Base-by-base conservation (phyloP, 2,113 vertebrate species). In the Microtus richardsoni region DNA sequence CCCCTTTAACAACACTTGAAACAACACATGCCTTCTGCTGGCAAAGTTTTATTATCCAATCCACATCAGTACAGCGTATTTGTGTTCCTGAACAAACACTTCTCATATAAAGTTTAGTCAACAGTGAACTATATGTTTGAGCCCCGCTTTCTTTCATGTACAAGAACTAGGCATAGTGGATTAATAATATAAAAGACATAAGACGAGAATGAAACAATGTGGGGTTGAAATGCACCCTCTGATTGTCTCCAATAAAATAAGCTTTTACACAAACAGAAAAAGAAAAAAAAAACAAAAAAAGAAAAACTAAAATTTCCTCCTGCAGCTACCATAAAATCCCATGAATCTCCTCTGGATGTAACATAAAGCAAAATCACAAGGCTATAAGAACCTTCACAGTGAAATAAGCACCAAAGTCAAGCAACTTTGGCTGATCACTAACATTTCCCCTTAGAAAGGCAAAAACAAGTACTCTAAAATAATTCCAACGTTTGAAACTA, bases 321-420 rank as follows among this genome's bases (percentile, higher is more conserved):
- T 78, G n/a, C 91, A 96, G 96, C n/a, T 95, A 95, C 13, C 73
- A 94, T 26, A 73, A 94, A 95, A 97, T 82, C 88, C 22, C 58
- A 73, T 94, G 44, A 91, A 36, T 75, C 70, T 86, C 66, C 89
- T 28, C 14, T 93, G 44, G 71, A n/a, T 75, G 39, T 80, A 3
- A 93, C 14, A 74, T 91, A 91, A 92, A 93, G 89, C 95, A 91
- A 92, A 96, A 95, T 91, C 28, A 92, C 0, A 94, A 47, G 21
- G 8, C 64, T 91, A 75, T 78, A 74, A 92, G 95, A 97, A 39
- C 60, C 24, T 70, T 49, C 33, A 88, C n/a, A 87, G 33, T 89
- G 70, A 96, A 95, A 85, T 80, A 95, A 92, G 60, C 62, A 17
- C 26, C 84, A 12, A 52, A 89, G 96, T 64, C 21, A 95, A 92